Base-by-base conservation (phyloP, 1,140 invertebrate species). In the Sycophaga agraensis region DNA sequence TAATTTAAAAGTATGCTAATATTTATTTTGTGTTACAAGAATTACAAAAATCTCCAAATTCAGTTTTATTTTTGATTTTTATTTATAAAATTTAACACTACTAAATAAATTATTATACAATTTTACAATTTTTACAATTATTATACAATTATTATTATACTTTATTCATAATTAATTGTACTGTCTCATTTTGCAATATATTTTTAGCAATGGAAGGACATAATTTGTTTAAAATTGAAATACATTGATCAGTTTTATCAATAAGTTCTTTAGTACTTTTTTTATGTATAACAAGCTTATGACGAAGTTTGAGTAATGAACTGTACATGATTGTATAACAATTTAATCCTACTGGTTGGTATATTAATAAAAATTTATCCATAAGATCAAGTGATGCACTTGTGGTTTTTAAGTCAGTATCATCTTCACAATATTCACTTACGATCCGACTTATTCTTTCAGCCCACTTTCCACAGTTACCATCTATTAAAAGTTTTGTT, bases 381-480 rank as follows among this genome's bases (percentile, higher is more conserved):
- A 60, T 28, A 26, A 57, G 7, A 43, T 79, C 68, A 31, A 80
- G 64, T 24, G 73, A 74, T 16, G 68, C 71, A 62, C 74, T 73
- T 7, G 77, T 59, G 0, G 70, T 78, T 62, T 69, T 73, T 8
- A 77, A 59, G 66, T 80, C 71, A 5, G 69, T 77, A 39, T 77
- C 70, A 68, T 77, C 69, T 66, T 75, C 70, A 39, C 76, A 81
- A 56, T 79, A 81, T 22, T 76, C 74, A 6, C 69, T 64, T 6
- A 81, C 39, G 67, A 80, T 71, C 50, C 69, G 69, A 6, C 63
- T 65, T 16, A 80, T 56, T 56, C 66, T 70, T 50, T 71, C 68
- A 42, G 72, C 74, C 79, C 78, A 80, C 69, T 73, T 79, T 42
- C 71, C 73, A 70, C 68, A 74, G 26, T 72, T 73, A 55, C 71